Evolutionary conservation across 2,113 vertebrate species (phyloP), one percentile per base, ranked within the genome.

Genomic region (Echinops telfairi): DNA sequence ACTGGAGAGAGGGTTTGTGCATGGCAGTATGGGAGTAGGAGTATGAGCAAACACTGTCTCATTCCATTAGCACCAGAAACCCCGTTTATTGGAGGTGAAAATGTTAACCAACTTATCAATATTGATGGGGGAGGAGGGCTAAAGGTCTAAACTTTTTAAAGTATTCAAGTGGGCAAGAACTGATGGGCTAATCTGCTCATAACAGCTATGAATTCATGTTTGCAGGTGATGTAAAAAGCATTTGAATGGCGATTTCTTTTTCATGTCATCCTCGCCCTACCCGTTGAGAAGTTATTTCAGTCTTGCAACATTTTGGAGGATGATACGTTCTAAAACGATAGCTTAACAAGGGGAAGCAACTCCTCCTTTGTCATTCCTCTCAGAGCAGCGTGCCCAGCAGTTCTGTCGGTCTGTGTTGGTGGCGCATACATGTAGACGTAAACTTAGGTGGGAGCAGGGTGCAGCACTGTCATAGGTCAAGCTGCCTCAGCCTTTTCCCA

Each of bases 271-370:
- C 12, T 25, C 47, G 78, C 43, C 36, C 71, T 84, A n/a, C 60
- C 62, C 68, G 2, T 68, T 76, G 15, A 70, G 90, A 88, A 81
- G 70, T 64, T 31, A 20, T 93, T 93, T 76, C 58, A 71, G 58
- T 64, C 43, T 47, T 70, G 16, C 22, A 33, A 83, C 43, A 62
- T 38, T 75, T 82, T 31, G 78, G 40, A 89, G 7, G 66, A 71
- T 20, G 16, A 86, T 38, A 83, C 71, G 81, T 62, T 40, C 29
- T 85, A 60, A 92, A 88, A 25, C 40, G n/a, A 27, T 47, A 66
- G 60, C 27, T 79, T 88, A 58, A 53, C 75, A 62, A 62, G 22
- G 19, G 60, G 5, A 62, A 19, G 2, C 22, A 62, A 53, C n/a
- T 7, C 17, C 4, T 83, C 57, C 60, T 57, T 38, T 84, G 88